Evolutionary conservation across 2,797 vertebrate species (phyloP), one percentile per base, ranked within the genome.

Genomic region (Phylloscopus collybita): DNA sequence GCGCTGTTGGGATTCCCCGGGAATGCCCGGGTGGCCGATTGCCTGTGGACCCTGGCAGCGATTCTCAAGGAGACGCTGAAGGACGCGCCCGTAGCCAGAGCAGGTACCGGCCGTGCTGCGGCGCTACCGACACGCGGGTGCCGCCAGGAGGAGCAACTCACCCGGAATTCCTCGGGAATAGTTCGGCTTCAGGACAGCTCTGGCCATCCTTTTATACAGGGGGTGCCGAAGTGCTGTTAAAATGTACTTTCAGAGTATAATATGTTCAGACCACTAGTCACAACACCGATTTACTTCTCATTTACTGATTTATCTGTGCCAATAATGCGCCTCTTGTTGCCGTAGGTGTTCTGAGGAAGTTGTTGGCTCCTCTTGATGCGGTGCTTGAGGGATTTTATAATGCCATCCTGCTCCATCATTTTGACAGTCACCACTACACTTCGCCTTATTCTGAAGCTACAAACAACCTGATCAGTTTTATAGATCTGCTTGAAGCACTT

Each of bases 401-500:
- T 78, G 95, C 94, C 54, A 81, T 97, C 69, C 93, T 98, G 97
- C 87, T 96, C 71, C 92, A 88, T 78, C 89, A 93, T 97, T 93
- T 97, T 86, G 92, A 89, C 65, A 85, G 83, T 72, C 72, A 36
- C 29, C 84, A 34, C 10, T 87, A 74, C 20, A 16, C 44, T 66
- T 85, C 76, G 32, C 66, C 83, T 61, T 91, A 90, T 57, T 66
- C 88, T 61, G 95, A 91, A 80, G 59, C 95, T 75, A 84, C 90
- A 65, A 96, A 95, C 17, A 97, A 88, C 22, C 83, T 98, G 65
- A 96, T 98, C 30, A 95, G 98, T 53, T 97, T 98, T 56, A 80
- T 98, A 93, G 98, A 99, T 47, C 97, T 99, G 38, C 96, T 99
- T 26, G 99, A 99, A 96, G 97, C 97, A 22, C 97, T 99, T 74